Conservation (phyloP, 2,797 vertebrate genomes). For the Spinus pinus region DNA sequence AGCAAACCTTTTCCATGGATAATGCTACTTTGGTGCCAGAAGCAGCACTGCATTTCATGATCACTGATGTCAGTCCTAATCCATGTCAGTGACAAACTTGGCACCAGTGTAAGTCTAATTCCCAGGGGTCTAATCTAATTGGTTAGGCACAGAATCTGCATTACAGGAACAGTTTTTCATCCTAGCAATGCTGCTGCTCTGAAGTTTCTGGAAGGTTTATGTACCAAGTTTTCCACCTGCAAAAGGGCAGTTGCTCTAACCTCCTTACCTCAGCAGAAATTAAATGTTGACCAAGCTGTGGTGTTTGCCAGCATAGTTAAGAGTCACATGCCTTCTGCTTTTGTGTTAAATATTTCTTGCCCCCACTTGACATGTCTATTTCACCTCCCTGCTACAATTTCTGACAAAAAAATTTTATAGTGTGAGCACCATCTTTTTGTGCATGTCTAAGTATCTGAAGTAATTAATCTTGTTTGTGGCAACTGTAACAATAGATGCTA, state of each 20-base stretch:
- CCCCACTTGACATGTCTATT: neutral
- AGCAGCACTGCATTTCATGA: neutral
- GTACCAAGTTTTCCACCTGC: neutral
- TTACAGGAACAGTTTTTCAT: neutral
- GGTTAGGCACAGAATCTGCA: neutral
- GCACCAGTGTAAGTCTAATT: neutral
- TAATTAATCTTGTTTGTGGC: neutral
- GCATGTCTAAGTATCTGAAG: neutral
- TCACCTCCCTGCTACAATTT: neutral
- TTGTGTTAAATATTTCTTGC: neutral
- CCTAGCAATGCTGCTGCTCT: neutral
- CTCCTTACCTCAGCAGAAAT: neutral
- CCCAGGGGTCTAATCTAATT: neutral
- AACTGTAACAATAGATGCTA: neutral
- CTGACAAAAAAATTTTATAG: neutral
- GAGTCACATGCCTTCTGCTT: neutral
- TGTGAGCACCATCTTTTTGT: rapidly evolving
- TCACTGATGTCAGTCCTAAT: neutral
- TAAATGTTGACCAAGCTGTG: neutral
- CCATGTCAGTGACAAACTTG: neutral
- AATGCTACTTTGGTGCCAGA: neutral
- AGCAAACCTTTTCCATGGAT: neutral
- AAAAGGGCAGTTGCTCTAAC: neutral
- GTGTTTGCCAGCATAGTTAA: neutral
- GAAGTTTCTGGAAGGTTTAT: neutral